These are phyloP conservation scores for Megaceryle maxima DNA, from an alignment of 2,113 vertebrate genomes.

Conservation along the genomic window DNA sequence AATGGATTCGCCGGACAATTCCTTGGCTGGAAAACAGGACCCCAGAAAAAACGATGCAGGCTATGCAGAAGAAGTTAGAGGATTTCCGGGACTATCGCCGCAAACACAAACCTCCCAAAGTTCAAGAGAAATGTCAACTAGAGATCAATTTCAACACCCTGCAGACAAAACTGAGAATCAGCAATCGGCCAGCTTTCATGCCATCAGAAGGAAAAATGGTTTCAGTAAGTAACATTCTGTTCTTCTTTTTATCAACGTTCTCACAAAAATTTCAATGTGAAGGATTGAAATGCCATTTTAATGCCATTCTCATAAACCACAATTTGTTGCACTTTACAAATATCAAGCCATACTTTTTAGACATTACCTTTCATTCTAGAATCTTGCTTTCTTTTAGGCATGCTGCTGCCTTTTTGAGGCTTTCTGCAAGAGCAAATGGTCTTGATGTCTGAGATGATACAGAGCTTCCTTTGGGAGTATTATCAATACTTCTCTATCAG, in stretches of 20 bases:
- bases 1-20: conserved; percentile 97
- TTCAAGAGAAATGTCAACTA: conserved; percentile 98
- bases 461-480: not conserved
- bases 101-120: conserved; percentile 95
- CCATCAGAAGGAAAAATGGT: conserved; percentile 99
- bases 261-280: not conserved
- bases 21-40: conserved; percentile 96
- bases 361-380: not conserved
- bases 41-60: conserved; percentile 92
- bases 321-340: not conserved
- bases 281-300: not conserved
- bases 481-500: not conserved
- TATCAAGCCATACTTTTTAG: not conserved
- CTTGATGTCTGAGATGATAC: fast-evolving
- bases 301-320: not conserved
- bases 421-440: not conserved
- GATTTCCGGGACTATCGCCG: conserved; percentile 97
- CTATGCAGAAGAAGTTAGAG: conserved; percentile 96
- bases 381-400: not conserved
- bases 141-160: conserved; percentile 99
- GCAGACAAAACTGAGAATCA: conserved; percentile 96
- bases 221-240: conserved; percentile 81
- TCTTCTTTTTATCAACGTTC: not conserved
- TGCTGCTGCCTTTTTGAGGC: not conserved
- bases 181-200: conserved; percentile 97